These are phyloP conservation scores for Anisognathus igniventris DNA, from an alignment of 2,797 vertebrate genomes.

Conservation along the genomic window DNA sequence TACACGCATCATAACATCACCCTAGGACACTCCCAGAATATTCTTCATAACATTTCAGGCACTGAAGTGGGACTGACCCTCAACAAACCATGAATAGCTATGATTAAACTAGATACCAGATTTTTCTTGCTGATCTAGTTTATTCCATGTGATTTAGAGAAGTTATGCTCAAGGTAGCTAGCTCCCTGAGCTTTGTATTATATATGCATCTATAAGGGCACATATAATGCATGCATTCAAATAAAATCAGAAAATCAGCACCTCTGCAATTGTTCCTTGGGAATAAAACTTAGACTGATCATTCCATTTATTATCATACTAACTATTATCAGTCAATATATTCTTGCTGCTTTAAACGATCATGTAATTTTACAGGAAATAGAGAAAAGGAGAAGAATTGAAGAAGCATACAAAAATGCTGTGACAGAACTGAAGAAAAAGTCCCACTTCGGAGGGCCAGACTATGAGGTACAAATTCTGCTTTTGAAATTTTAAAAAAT, in stretches of 20 bases:
- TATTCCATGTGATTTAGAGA: neutral
- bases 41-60: neutral
- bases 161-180: neutral
- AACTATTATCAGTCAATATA: neutral
- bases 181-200: neutral
- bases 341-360: neutral
- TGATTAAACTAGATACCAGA: neutral
- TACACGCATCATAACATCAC: neutral
- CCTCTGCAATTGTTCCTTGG: neutral
- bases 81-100: neutral
- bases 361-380: slow-evolving; percentile 75
- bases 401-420: slow-evolving; percentile 84
- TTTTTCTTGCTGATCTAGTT: neutral
- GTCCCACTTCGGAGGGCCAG: slow-evolving; percentile 89
- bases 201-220: neutral
- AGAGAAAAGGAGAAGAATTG: slow-evolving; percentile 84
- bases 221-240: neutral
- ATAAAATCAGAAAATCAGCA: neutral
- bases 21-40: neutral
- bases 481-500: neutral
- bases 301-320: neutral
- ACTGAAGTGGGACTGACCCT: neutral
- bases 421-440: slow-evolving; percentile 89
- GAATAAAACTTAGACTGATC: neutral
- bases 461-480: slow-evolving; percentile 82